Percentiles rank a stretch among this genome's conserved stretches.
These are phyloP conservation scores for Triplophysa dalaica DNA, from an alignment of 2,113 vertebrate genomes.

Conservation along the genomic window DNA sequence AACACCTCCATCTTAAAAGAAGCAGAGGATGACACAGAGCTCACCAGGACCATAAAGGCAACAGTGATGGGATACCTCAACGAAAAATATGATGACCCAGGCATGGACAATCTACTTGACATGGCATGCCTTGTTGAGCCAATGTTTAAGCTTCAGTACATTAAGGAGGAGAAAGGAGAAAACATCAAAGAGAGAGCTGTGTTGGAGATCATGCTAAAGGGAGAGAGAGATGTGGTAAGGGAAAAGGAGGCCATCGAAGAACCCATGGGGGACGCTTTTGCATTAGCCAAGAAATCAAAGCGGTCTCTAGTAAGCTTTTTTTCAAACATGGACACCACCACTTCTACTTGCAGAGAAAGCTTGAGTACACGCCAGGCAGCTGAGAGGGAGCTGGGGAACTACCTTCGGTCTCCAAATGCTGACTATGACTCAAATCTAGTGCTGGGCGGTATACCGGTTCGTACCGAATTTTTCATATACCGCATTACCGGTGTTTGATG, in stretches of 20 bases:
- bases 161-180: neutral
- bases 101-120: constrained; percentile 9
- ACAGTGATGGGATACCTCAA: constrained; percentile 39
- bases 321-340: too few species aligned
- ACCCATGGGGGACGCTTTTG: too few species aligned
- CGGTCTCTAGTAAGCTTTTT: too few species aligned
- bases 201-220: neutral
- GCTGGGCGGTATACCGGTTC: too few species aligned
- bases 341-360: too few species aligned
- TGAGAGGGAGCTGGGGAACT: neutral
- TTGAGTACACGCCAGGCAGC: too few species aligned
- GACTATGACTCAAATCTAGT: constrained; percentile 12
- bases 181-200: constrained; percentile 16
- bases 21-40: constrained; percentile 15
- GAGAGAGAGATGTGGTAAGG: neutral
- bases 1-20: constrained; percentile 1
- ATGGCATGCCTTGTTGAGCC: constrained; percentile 7
- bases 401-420: constrained; percentile 10
- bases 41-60: constrained; percentile 28
- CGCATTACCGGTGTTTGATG: too few species aligned
- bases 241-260: too few species aligned
- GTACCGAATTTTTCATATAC: too few species aligned
- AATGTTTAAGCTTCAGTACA: neutral
- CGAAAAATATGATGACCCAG: constrained; percentile 7
- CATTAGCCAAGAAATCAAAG: too few species aligned